A percentile compares a stretch with the other conserved stretches of the same genome.
Evolutionary conservation across 1,140 invertebrate species (phyloP).

Genomic region (Cherax quadricarinatus): DNA sequence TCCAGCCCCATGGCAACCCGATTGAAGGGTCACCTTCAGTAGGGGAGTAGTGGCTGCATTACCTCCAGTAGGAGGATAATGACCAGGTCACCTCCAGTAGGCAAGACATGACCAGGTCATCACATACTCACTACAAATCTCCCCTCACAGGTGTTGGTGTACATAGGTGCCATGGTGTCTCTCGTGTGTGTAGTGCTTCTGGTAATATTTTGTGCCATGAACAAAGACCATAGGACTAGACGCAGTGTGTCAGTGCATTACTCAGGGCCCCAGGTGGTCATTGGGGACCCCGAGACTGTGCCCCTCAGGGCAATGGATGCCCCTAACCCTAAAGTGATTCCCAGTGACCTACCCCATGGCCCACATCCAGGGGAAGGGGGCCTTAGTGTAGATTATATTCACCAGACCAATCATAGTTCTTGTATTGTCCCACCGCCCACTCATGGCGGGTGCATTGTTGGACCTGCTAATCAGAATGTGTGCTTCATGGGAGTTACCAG

Average conservation of each 20-base stretch:
- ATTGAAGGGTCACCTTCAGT: too few relatives aligned
- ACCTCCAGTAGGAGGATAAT: too few relatives aligned
- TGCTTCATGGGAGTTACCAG: neutral
- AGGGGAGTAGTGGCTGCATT: too few relatives aligned
- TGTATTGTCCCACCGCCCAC: constrained; percentile 12
- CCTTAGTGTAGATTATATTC: constrained; percentile 16
- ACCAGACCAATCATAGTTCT: constrained; percentile 41
- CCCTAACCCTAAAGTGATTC: constrained; percentile 36
- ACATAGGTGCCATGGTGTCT: constrained; percentile 62
- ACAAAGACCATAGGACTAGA: constrained; percentile 61
- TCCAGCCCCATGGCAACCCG: too few relatives aligned
- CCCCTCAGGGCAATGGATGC: constrained; percentile 40
- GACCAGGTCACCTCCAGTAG: too few relatives aligned
- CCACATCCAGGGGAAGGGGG: constrained; percentile 16
- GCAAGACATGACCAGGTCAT: too few relatives aligned
- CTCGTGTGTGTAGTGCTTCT: constrained; percentile 61
- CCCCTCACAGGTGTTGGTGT: constrained; percentile 54
- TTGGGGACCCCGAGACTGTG: constrained; percentile 49
- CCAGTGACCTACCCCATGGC: constrained; percentile 7
- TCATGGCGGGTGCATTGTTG: neutral
- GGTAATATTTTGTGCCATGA: constrained; percentile 66
- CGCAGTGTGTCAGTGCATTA: constrained; percentile 28
- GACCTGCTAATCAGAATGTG: neutral
- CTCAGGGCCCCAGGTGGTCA: constrained; percentile 45
- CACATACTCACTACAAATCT: neutral